phyloP scores from a whole-genome alignment of 2,797 vertebrate species.

The Echeneis naucrates region DNA sequence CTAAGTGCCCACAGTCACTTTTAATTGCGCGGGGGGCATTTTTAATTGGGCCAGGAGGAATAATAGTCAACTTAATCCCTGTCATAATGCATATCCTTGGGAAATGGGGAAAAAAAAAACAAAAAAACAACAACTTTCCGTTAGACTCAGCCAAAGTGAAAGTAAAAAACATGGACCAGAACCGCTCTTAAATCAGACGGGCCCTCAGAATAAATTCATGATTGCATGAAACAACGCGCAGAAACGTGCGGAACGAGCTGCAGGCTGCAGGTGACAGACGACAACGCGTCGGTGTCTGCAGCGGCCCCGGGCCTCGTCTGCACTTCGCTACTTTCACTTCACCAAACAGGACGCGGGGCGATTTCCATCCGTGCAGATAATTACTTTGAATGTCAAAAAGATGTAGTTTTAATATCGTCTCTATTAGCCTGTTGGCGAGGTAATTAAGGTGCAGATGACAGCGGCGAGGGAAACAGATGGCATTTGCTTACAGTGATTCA shows the following conservation, averaged over 20 bases:
- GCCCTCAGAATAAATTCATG: background rate
- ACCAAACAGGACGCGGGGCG: conserved; percentile 19
- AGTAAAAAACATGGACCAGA: background rate
- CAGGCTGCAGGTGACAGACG: conserved; percentile 8
- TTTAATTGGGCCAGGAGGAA: conserved; percentile 90
- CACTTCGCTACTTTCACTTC: conserved; percentile 58
- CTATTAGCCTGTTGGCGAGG: conserved; percentile 98
- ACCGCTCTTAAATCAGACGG: background rate
- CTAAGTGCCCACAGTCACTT: conserved; percentile 90
- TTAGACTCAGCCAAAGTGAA: conserved; percentile 9
- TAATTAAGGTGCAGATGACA: conserved; percentile 98
- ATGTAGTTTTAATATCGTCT: conserved; percentile 99
- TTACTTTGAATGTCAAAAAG: conserved; percentile 99
- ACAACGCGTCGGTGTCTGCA: conserved; percentile 11
- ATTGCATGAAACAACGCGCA: background rate
- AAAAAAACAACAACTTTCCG: conserved; percentile 43
- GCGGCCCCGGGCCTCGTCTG: conserved; percentile 22
- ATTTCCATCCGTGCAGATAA: conserved; percentile 89
- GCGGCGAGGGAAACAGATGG: conserved; percentile 98
- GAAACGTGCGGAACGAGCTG: too few species aligned
- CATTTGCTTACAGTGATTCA: conserved; percentile 98
- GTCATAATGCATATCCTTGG: conserved; percentile 64
- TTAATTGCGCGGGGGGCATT: conserved; percentile 88
- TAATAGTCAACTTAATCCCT: conserved; percentile 65
- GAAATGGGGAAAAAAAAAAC: too few species aligned